A percentile compares a stretch with the other conserved stretches of the same genome.
Evolutionary conservation across 2,888 invertebrate genomes (phyloP).

Genomic region (Lithophane semibrunnea): DNA sequence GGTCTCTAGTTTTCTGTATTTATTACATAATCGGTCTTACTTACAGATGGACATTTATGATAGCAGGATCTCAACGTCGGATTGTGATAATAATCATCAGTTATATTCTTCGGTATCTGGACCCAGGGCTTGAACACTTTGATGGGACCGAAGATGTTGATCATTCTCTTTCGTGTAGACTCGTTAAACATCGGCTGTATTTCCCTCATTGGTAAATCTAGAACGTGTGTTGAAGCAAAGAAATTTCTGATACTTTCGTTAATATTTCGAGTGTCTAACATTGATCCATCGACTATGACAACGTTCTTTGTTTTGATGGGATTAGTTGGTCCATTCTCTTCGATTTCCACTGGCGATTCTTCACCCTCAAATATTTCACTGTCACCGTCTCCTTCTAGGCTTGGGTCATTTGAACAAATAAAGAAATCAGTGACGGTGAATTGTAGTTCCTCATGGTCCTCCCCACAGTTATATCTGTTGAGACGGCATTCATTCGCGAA

Average conservation of each 20-base stretch:
- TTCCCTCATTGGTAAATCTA: constrained; percentile 78
- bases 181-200: constrained; percentile 68
- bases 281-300: constrained; percentile 75
- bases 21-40: constrained; percentile 27
- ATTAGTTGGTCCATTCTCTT: constrained; percentile 17
- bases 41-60: constrained; percentile 83
- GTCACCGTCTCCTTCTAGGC: background rate
- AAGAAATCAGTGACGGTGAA: constrained; percentile 75
- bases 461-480: constrained; percentile 75
- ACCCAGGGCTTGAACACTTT: constrained; percentile 79
- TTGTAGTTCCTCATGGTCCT: constrained; percentile 61
- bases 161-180: constrained; percentile 71
- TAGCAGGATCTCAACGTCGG: constrained; percentile 81
- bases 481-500: constrained; percentile 79
- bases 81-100: constrained; percentile 71
- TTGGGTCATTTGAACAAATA: constrained; percentile 69
- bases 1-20: background rate
- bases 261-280: constrained; percentile 72
- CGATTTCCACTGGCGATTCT: constrained; percentile 15
- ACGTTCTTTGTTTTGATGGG: constrained; percentile 64
- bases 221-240: constrained; percentile 81
- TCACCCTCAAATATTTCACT: constrained; percentile 42
- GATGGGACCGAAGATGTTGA: constrained; percentile 76
- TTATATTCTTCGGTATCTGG: constrained; percentile 74
- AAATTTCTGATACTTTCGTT: constrained; percentile 81